phyloP scores from a whole-genome alignment of 2,888 invertebrate genomes.

The Polymixis lichenea region DNA sequence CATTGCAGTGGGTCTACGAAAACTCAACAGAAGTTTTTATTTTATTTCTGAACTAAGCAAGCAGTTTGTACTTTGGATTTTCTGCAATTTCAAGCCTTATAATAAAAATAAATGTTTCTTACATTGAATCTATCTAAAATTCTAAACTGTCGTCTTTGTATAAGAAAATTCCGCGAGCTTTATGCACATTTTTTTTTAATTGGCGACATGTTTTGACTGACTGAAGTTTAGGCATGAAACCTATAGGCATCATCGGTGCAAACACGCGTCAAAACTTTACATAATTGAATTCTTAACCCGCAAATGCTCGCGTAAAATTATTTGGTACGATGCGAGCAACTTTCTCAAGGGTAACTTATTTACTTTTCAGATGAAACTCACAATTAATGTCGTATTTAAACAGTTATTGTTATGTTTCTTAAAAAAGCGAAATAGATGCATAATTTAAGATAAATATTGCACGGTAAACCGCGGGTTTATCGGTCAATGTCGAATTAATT shows the following conservation, averaged over 20 bases:
- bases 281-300: constrained; percentile 13
- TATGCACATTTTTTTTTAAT: not conserved
- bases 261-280: constrained; percentile 2
- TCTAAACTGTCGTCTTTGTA: not conserved
- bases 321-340: not conserved
- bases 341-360: constrained; percentile 19
- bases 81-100: no score
- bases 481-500: constrained; percentile 51
- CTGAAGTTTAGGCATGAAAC: not conserved
- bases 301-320: not conserved
- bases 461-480: constrained; percentile 36
- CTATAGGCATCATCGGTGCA: not conserved
- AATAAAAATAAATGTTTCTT: not conserved
- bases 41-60: not conserved
- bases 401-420: constrained; percentile 10
- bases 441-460: constrained; percentile 12
- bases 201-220: not conserved
- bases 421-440: not conserved
- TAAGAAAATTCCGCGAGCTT: not conserved
- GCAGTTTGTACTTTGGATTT: not conserved
- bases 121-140: not conserved
- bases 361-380: constrained; percentile 7
- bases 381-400: not conserved
- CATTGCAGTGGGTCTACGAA: not conserved
- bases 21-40: not conserved